phyloP scores from a whole-genome alignment of 2,888 invertebrate genomes.

The Scotopteryx bipunctaria region DNA sequence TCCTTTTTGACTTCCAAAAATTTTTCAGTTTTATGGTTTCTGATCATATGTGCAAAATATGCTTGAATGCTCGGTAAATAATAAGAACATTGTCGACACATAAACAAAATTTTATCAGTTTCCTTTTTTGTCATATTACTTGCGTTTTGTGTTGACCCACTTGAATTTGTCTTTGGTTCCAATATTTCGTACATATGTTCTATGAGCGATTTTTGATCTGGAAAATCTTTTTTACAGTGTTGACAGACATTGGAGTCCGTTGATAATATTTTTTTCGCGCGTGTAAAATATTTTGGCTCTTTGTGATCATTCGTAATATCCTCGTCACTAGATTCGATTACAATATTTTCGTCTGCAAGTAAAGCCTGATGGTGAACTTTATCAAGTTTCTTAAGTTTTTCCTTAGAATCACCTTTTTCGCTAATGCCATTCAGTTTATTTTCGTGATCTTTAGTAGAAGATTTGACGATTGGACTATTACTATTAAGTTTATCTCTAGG shows the following conservation, averaged over 20 bases:
- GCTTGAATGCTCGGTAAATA: slow-evolving; percentile 37
- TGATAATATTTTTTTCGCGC: neutral
- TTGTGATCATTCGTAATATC: too few relatives aligned
- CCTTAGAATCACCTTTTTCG: too few relatives aligned
- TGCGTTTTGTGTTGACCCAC: neutral
- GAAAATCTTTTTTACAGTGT: slow-evolving; percentile 59
- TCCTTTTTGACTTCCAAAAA: slow-evolving; percentile 35
- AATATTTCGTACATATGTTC: slow-evolving; percentile 65
- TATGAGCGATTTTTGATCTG: slow-evolving; percentile 53
- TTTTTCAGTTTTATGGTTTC: slow-evolving; percentile 44
- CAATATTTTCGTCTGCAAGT: neutral
- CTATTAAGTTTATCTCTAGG: too few relatives aligned
- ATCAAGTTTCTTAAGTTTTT: neutral
- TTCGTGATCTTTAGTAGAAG: neutral
- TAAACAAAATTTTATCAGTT: slow-evolving; percentile 22
- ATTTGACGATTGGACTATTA: neutral
- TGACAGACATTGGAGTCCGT: slow-evolving; percentile 46
- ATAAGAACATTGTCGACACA: slow-evolving; percentile 43
- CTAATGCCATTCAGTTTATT: neutral
- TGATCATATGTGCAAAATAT: slow-evolving; percentile 42
- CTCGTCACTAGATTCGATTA: slow-evolving; percentile 1
- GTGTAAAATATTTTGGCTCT: slow-evolving; percentile 12
- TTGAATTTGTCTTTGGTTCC: slow-evolving; percentile 38
- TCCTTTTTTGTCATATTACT: slow-evolving; percentile 7
- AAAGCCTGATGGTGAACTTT: neutral